Evolutionary conservation across 2,113 vertebrate species (phyloP).

Genomic region (Strix uralensis): DNA sequence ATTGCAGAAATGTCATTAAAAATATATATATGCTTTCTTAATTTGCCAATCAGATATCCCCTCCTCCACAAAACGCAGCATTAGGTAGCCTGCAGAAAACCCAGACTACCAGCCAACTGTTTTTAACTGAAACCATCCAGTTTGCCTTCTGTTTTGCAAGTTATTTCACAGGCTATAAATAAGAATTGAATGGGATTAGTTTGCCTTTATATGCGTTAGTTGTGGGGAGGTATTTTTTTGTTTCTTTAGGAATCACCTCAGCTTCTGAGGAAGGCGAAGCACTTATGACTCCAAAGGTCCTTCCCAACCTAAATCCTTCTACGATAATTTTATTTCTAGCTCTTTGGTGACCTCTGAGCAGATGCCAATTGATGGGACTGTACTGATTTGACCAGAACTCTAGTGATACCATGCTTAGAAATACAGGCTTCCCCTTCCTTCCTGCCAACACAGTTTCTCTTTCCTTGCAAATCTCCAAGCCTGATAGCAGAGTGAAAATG

Average conservation of each 20-base stretch:
- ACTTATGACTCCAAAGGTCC: neutral
- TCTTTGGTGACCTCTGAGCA: neutral
- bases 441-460: neutral
- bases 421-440: neutral
- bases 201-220: neutral
- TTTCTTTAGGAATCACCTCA: neutral
- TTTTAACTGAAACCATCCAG: neutral
- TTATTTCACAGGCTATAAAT: conserved; percentile 4
- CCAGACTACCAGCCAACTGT: neutral
- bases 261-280: neutral
- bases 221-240: neutral
- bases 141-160: neutral
- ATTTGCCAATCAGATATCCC: neutral
- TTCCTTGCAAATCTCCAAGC: neutral
- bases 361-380: neutral
- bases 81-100: neutral
- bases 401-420: neutral
- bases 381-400: neutral
- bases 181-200: neutral
- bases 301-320: neutral
- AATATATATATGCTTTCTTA: neutral
- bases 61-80: neutral
- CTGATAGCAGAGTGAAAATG: neutral
- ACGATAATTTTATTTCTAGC: neutral
- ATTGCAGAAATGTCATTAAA: neutral